Evolutionary conservation across 2,888 invertebrate genomes (phyloP).

Genomic region (Baccha elongata): DNA sequence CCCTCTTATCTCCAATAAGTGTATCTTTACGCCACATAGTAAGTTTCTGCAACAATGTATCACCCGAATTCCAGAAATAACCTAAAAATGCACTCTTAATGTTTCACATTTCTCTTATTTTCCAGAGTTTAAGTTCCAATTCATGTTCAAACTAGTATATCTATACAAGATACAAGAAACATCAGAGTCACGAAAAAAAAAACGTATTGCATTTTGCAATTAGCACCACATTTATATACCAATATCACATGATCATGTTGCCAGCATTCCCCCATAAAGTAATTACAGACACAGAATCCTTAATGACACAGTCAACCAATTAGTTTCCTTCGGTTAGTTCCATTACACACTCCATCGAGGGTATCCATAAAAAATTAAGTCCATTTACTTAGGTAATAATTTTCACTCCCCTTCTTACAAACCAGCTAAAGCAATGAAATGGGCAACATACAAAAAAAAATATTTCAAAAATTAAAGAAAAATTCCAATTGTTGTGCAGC

Average conservation of each 20-base stretch:
- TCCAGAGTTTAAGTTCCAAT: too few relatives aligned
- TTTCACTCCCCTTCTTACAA: slow-evolving; percentile 3
- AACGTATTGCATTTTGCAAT: slow-evolving; percentile 37
- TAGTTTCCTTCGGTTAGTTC: slow-evolving; percentile 51
- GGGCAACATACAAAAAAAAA: slow-evolving; percentile 13
- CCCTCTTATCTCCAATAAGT: too few relatives aligned
- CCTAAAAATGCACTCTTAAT: neutral
- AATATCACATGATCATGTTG: slow-evolving; percentile 57
- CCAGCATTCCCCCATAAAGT: slow-evolving; percentile 38
- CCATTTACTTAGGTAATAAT: slow-evolving; percentile 61
- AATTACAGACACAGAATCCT: slow-evolving; percentile 57
- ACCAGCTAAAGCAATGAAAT: slow-evolving; percentile 13
- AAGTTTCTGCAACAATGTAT: neutral
- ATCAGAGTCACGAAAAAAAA: slow-evolving; percentile 23
- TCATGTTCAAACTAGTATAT: too few relatives aligned
- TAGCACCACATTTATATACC: slow-evolving; percentile 44
- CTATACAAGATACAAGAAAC: neutral
- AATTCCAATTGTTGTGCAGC: slow-evolving; percentile 65
- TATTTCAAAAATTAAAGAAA: slow-evolving; percentile 63
- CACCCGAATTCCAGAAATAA: neutral
- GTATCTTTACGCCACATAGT: too few relatives aligned
- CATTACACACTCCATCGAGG: neutral
- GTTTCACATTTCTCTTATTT: slow-evolving; percentile 33
- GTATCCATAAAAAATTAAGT: slow-evolving; percentile 37
- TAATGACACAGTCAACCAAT: slow-evolving; percentile 61